Evolutionary conservation across 2,888 invertebrate species (phyloP).

Genomic region (Lymantria dispar): DNA sequence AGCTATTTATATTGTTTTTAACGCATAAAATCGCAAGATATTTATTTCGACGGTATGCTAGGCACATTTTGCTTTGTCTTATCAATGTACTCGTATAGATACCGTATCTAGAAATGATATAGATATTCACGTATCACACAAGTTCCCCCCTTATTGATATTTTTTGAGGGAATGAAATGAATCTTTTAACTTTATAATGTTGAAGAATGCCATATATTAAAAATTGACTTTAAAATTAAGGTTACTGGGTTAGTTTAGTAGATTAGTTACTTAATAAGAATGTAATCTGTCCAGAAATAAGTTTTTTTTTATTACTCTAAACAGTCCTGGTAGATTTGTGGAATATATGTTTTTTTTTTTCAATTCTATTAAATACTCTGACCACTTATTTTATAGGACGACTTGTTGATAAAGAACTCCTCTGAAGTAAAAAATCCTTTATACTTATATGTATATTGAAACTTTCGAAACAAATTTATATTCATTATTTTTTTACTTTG

Average conservation of each 20-base stretch:
- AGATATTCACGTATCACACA: slow-evolving; percentile 57
- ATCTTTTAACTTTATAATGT: slow-evolving; percentile 28
- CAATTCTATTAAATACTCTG: too few relatives aligned
- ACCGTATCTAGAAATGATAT: slow-evolving; percentile 62
- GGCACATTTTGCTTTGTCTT: slow-evolving; percentile 46
- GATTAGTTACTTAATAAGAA: slow-evolving; percentile 51
- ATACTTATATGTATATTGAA: too few relatives aligned
- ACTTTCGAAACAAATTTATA: too few relatives aligned
- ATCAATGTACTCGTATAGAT: slow-evolving; percentile 55
- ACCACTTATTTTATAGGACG: too few relatives aligned
- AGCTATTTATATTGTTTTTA: slow-evolving; percentile 19
- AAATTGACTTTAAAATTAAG: slow-evolving; percentile 25
- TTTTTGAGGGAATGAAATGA: slow-evolving; percentile 28
- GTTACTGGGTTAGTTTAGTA: slow-evolving; percentile 14
- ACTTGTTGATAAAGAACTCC: too few relatives aligned
- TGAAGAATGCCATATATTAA: slow-evolving; percentile 58
- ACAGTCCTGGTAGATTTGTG: too few relatives aligned
- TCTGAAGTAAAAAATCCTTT: too few relatives aligned
- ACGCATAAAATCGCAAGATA: slow-evolving; percentile 38
- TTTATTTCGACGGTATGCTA: slow-evolving; percentile 48
- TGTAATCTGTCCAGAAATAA: slow-evolving; percentile 51
- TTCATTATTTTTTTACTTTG: too few relatives aligned
- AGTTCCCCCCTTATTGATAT: slow-evolving; percentile 32
- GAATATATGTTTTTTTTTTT: too few relatives aligned
- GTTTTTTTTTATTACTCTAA: slow-evolving; percentile 26